phyloP scores from a whole-genome alignment of 2,113 vertebrate genomes.

The Lanius ludovicianus region DNA sequence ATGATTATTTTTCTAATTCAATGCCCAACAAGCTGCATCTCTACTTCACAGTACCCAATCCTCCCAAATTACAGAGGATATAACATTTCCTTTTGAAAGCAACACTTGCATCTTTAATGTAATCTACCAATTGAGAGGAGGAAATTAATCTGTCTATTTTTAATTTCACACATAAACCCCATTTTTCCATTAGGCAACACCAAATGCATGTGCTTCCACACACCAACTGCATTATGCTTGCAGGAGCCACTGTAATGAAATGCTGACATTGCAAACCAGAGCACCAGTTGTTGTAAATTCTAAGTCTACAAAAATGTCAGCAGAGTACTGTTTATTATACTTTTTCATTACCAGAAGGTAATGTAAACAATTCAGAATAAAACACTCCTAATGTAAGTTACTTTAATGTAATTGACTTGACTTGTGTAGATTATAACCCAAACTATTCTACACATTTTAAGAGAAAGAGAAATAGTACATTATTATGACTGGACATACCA shows the following conservation, averaged over 20 bases:
- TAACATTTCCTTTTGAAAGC: not conserved
- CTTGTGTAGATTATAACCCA: not conserved
- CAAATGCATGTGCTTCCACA: not conserved
- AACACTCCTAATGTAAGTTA: not conserved
- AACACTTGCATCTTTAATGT: not conserved
- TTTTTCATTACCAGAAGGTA: not conserved
- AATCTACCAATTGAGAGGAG: not conserved
- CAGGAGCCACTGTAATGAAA: not conserved
- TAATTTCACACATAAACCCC: not conserved
- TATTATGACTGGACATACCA: not conserved
- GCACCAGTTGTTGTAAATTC: not conserved
- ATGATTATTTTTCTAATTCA: not conserved
- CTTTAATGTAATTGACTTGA: not conserved
- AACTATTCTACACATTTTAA: not conserved
- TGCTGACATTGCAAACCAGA: not conserved
- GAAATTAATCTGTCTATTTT: not conserved
- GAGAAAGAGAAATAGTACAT: not conserved
- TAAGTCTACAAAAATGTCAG: not conserved
- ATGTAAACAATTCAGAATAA: not conserved
- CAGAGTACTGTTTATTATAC: not conserved
- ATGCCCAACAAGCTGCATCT: not conserved
- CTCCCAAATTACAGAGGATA: not conserved
- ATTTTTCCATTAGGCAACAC: not conserved
- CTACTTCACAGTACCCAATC: not conserved
- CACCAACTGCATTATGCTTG: not conserved